Percentiles rank a stretch among this genome's conserved stretches.
These are phyloP conservation scores for Ciona savignyi DNA, from an alignment of 23 tunicate genomes.

Conservation along the genomic window DNA sequence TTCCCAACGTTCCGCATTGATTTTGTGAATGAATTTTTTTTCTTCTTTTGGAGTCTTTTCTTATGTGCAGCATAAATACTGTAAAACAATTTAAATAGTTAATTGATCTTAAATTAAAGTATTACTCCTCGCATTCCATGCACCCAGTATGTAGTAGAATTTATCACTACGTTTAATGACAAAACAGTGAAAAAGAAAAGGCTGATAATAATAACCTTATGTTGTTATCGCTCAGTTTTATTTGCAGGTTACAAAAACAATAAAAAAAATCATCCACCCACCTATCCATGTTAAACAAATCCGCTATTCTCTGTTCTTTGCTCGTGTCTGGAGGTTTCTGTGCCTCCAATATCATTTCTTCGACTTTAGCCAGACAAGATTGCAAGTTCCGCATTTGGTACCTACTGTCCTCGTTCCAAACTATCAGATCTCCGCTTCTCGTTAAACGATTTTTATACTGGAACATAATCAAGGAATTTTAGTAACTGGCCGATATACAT, in stretches of 20 bases:
- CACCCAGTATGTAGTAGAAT: no score
- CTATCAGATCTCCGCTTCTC: slow-evolving; percentile 57
- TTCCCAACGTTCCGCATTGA: slow-evolving; percentile 35
- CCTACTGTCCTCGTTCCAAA: slow-evolving; percentile 57
- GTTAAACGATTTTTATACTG: slow-evolving; percentile 51
- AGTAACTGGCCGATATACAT: no score
- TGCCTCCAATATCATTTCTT: slow-evolving; percentile 24
- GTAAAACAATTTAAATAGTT: no score
- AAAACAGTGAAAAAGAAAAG: no score
- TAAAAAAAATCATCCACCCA: slow-evolving; percentile 8
- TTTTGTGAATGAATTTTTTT: slow-evolving; percentile 41
- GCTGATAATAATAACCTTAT: no score
- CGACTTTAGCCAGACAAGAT: slow-evolving; percentile 45
- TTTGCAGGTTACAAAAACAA: no score
- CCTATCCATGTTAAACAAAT: slow-evolving; percentile 50
- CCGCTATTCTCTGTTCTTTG: slow-evolving; percentile 38
- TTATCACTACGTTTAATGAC: no score
- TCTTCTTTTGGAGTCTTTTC: slow-evolving; percentile 53
- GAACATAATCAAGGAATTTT: neutral
- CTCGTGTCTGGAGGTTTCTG: slow-evolving; percentile 64
- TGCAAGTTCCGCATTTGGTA: slow-evolving; percentile 61
- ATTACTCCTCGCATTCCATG: no score
- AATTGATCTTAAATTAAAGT: neutral
- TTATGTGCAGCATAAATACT: slow-evolving; percentile 60
- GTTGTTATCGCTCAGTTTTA: no score